Percentiles rank a stretch among this genome's conserved stretches.
phyloP scores from a whole-genome alignment of 23 tunicate genomes.

The Halocynthia aurantium region DNA sequence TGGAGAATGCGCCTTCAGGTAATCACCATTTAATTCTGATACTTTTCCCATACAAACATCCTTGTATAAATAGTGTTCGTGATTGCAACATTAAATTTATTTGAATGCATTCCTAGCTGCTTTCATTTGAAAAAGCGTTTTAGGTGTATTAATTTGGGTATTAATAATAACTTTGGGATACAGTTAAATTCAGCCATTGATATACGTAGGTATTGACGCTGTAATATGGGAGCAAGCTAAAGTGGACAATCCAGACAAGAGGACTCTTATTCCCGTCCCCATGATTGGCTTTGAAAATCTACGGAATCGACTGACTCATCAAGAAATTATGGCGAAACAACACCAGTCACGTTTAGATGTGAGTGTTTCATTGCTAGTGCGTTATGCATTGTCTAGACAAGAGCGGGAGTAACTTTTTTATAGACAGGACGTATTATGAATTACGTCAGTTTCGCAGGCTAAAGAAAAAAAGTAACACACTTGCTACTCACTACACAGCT shows the following conservation, averaged over 20 bases:
- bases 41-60: too few relatives aligned
- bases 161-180: background rate
- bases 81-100: too few relatives aligned
- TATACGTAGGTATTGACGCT: constrained; percentile 74
- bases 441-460: too few relatives aligned
- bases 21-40: background rate
- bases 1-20: constrained; percentile 84
- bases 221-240: constrained; percentile 98
- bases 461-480: too few relatives aligned
- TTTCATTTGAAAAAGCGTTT: too few relatives aligned
- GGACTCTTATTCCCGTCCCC: constrained; percentile 82
- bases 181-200: background rate
- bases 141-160: too few relatives aligned
- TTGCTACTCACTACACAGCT: too few relatives aligned
- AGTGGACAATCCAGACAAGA: constrained; percentile 79
- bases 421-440: too few relatives aligned
- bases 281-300: constrained; percentile 85
- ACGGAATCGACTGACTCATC: constrained; percentile 54
- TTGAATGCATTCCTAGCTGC: too few relatives aligned
- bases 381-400: too few relatives aligned
- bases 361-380: constrained; percentile 5
- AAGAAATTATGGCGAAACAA: constrained; percentile 75
- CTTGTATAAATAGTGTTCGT: too few relatives aligned
- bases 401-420: too few relatives aligned
- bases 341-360: constrained; percentile 87